phyloP scores from a whole-genome alignment of 2,888 invertebrate genomes.

The Pseudococcus viburni region DNA sequence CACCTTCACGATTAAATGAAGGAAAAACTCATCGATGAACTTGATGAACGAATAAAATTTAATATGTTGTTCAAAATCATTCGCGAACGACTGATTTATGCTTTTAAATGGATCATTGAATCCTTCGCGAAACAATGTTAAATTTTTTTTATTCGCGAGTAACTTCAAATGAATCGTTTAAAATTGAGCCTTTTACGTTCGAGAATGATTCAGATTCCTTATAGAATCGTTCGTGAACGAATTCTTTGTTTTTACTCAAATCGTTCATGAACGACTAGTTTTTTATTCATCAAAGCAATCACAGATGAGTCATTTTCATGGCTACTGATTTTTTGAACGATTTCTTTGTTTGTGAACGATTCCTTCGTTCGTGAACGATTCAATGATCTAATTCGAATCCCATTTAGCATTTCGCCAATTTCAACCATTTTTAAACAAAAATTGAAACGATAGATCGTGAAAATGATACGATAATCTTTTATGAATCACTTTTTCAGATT shows the following conservation, averaged over 20 bases:
- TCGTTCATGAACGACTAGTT: background rate
- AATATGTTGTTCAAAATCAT: too few relatives aligned
- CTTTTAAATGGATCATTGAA: too few relatives aligned
- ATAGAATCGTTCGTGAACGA: background rate
- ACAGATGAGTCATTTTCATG: too few relatives aligned
- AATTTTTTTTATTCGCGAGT: too few relatives aligned
- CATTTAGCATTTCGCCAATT: background rate
- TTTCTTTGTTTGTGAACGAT: too few relatives aligned
- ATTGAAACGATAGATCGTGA: background rate
- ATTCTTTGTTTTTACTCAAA: background rate
- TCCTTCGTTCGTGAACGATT: conserved; percentile 13
- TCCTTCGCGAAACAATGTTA: too few relatives aligned
- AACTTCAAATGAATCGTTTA: background rate
- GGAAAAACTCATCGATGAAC: too few relatives aligned
- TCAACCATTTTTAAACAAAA: background rate
- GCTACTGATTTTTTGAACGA: too few relatives aligned
- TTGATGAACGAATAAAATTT: too few relatives aligned
- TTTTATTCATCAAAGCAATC: too few relatives aligned
- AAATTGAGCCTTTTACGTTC: background rate
- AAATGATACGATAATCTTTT: background rate
- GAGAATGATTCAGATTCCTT: background rate
- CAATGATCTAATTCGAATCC: background rate
- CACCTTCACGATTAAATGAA: too few relatives aligned
- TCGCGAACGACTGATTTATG: too few relatives aligned
- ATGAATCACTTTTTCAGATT: background rate